phyloP scores from a whole-genome alignment of 2,797 vertebrate species.

The Smutsia gigantea region DNA sequence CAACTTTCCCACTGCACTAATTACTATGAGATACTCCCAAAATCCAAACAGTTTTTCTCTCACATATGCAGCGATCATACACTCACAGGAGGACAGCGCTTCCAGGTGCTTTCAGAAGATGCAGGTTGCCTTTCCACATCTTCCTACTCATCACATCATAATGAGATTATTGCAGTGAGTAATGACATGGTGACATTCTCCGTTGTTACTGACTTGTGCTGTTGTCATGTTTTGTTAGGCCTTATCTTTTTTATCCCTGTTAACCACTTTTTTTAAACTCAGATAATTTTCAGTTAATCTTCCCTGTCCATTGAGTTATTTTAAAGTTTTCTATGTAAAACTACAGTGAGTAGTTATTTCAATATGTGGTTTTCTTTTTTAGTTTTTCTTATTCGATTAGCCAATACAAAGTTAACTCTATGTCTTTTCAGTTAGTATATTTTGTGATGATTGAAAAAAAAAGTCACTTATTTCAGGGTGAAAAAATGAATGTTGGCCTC shows the following conservation, averaged over 20 bases:
- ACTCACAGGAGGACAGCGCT: neutral
- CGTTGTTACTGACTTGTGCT: neutral
- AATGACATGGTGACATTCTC: neutral
- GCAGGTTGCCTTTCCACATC: neutral
- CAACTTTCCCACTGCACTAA: neutral
- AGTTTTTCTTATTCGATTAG: neutral
- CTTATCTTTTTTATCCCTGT: neutral
- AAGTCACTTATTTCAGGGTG: neutral
- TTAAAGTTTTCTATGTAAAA: neutral
- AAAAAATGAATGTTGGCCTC: neutral
- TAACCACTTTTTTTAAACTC: neutral
- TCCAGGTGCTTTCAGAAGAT: neutral
- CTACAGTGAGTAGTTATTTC: neutral
- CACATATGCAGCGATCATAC: neutral
- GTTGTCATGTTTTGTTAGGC: neutral
- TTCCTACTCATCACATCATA: neutral
- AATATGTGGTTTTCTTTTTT: neutral
- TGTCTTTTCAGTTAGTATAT: neutral
- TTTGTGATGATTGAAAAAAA: slow-evolving; percentile 29
- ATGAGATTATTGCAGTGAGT: neutral
- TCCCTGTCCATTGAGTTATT: neutral
- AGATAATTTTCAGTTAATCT: neutral
- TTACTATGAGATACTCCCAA: neutral
- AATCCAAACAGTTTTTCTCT: neutral
- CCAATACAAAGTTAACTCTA: neutral